Evolutionary conservation across 2,113 vertebrate species (phyloP).

Genomic region (Apus apus): DNA sequence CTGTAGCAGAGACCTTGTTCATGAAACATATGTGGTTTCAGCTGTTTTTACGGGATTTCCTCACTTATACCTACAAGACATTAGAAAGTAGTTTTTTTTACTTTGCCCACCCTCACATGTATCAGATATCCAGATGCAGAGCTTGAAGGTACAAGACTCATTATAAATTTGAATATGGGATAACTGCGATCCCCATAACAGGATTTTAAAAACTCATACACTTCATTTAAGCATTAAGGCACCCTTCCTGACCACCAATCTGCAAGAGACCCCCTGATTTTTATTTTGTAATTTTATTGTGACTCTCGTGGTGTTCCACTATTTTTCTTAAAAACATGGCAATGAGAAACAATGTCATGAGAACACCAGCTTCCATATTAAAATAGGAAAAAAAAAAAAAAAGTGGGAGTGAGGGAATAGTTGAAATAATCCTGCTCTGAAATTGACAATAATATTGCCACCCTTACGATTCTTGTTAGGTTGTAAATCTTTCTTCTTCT

Average conservation of each 20-base stretch:
- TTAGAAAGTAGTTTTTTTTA: not conserved
- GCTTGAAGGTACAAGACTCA: not conserved
- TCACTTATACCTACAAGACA: not conserved
- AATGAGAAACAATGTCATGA: not conserved
- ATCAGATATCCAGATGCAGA: accelerated
- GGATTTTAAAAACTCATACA: not conserved
- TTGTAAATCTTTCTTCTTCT: not conserved
- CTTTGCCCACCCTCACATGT: not conserved
- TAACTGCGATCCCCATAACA: not conserved
- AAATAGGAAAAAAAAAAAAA: not conserved
- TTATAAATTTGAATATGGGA: not conserved
- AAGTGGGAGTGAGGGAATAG: accelerated
- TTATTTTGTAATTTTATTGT: not conserved
- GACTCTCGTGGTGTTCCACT: not conserved
- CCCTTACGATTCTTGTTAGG: not conserved
- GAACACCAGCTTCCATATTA: not conserved
- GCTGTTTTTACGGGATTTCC: not conserved
- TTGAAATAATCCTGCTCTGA: not conserved
- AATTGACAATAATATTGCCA: not conserved
- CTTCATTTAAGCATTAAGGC: not conserved
- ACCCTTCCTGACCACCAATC: not conserved
- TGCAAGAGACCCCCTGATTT: not conserved
- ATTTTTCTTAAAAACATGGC: not conserved
- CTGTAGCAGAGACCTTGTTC: not conserved
- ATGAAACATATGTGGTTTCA: not conserved